A percentile compares a stretch with the other conserved stretches of the same genome.
phyloP scores from a whole-genome alignment of 2,888 invertebrate species.

The Lasioglossum marginatum region DNA sequence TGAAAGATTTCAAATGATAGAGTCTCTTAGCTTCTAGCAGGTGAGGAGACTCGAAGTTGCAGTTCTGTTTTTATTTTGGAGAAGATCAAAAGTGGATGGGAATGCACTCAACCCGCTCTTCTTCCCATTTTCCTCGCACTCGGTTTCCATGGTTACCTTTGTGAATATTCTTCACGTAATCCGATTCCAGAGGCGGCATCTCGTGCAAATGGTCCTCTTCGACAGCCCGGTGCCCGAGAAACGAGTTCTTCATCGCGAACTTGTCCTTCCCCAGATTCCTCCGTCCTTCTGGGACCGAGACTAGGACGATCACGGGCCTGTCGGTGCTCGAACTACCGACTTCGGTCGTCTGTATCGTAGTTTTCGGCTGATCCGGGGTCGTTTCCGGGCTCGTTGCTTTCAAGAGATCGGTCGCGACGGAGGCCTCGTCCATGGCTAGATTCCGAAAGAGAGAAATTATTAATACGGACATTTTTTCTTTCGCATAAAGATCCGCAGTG shows the following conservation, averaged over 20 bases:
- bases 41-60: too few relatives aligned
- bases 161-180: conserved; percentile 75
- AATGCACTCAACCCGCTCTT: not conserved
- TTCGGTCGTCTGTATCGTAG: conserved; percentile 15
- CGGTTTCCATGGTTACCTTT: conserved; percentile 67
- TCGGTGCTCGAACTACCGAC: conserved; percentile 52
- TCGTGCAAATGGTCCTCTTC: conserved; percentile 40
- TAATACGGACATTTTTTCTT: too few relatives aligned
- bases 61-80: too few relatives aligned
- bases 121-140: not conserved
- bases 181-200: conserved; percentile 67
- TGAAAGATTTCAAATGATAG: too few relatives aligned
- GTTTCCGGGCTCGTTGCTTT: conserved; percentile 28
- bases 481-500: too few relatives aligned
- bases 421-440: not conserved
- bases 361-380: conserved; percentile 19
- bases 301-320: conserved; percentile 67
- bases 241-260: conserved; percentile 54
- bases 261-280: conserved; percentile 53
- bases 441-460: not conserved
- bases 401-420: not conserved
- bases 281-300: conserved; percentile 66
- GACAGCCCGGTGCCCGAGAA: conserved; percentile 37
- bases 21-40: too few relatives aligned
- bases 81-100: too few relatives aligned